Conservation (phyloP, 2,113 vertebrate genomes). For the Origma solitaria region DNA sequence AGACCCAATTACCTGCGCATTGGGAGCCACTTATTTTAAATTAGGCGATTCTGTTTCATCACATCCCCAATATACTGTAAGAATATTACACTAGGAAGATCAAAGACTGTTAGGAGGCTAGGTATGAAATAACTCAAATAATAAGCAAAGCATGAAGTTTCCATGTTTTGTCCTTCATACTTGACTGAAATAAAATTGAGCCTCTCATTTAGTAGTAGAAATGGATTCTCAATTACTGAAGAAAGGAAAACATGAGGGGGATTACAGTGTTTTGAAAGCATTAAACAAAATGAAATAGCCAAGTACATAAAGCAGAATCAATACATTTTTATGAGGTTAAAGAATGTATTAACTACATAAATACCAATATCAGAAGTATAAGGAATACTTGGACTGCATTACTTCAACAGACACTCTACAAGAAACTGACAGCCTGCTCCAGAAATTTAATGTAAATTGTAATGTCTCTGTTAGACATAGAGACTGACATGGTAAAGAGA, state of each 20-base stretch:
- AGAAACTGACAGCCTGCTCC: background rate
- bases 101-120: slow-evolving; percentile 17
- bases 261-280: background rate
- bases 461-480: background rate
- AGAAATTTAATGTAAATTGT: background rate
- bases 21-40: slow-evolving; percentile 29
- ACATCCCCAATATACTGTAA: background rate
- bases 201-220: background rate
- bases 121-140: background rate
- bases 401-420: background rate
- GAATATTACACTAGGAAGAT: background rate
- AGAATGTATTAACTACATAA: background rate
- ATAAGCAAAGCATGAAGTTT: background rate
- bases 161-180: background rate
- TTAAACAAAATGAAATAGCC: background rate
- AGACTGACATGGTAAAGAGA: background rate
- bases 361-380: background rate
- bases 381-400: background rate
- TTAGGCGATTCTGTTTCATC: slow-evolving; percentile 48
- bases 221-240: background rate
- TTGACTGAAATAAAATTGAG: background rate
- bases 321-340: background rate
- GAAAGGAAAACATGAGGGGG: background rate
- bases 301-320: background rate
- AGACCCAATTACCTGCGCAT: slow-evolving; percentile 18